Evolutionary conservation across 2,888 invertebrate genomes (phyloP), one percentile per base, ranked within the genome.

Genomic region (Pachydiplax longipennis): DNA sequence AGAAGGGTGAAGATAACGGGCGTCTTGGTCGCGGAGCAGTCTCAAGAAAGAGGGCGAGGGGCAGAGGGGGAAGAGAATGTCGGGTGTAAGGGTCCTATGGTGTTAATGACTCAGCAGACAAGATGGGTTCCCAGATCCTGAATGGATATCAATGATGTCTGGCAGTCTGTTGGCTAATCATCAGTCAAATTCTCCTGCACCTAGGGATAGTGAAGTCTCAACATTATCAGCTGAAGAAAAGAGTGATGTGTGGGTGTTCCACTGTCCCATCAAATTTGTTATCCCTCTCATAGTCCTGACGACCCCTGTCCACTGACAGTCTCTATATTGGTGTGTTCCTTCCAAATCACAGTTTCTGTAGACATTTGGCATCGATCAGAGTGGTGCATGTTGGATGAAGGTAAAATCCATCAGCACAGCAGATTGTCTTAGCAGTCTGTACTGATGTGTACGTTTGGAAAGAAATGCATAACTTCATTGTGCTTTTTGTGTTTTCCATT

Each of bases 1-100:
- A 61, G n/a, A 61, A 58, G 31, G 35, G 58, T 35, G 58, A 31
- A 12, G 87, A 35, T 37, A 35, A 58, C 22, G 87, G 87, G 87
- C 61, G 87, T 87, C 87, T 87, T 61, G 87, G 87, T 61, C 87
- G 87, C 37, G 87, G 61, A 87, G 87, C 87, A 87, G 87, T 87
- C 87, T 87, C 87, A 87, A 58, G 87, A 58, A 87, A 87, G 87
- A 87, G 87, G 87, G 87, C 87, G 87, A 87, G 87, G 87, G 87
- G 87, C 18, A 58, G 40, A 87, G 87, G 87, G 87, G 87, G 87
- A 61, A 61, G 40, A 61, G 87, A 61, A 37, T 87, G 87, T 22
- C 35, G 61, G 61, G 87, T 87, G 87, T 87, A 87, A 61, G 35
- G 83, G 58, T 44, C 44, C 44, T 44, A 58, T n/a, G 53, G n/a